Base-by-base conservation (phyloP, 2,888 invertebrate species). In the Acanthosepion lycidas region DNA sequence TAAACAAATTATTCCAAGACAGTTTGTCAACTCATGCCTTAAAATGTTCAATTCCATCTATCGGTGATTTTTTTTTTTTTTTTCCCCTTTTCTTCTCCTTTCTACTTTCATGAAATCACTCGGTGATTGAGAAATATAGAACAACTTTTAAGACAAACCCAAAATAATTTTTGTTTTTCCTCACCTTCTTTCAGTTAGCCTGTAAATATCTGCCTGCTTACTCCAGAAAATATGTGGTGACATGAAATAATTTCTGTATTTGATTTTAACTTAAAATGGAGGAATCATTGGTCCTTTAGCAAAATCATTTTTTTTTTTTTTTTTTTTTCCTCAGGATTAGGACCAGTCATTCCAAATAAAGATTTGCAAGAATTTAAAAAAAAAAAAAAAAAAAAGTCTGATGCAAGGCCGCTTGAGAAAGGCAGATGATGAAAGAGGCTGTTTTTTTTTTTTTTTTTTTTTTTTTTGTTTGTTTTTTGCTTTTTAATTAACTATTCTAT, bases 351-450 rank as follows among this genome's bases (percentile, higher is more conserved):
- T 78, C n/a, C 8, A 18, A n/a, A 12, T 15, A 15, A 78, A 28
- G 59, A 20, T 18, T 1, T 59, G 20, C 20, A 18, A 20, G 59
- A 18, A 59, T 20, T 18, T 23, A 20, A 59, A 23, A 59, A 28
- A 64, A 8, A n/a, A 2, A n/a, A n/a, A n/a, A 15, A n/a, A 78
- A 78, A 78, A 33, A 78, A 78, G 28, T 78, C n/a, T 78, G 78
- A 78, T 78, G 78, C n/a, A 78, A 78, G 78, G 78, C 78, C 78
- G 78, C 78, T 78, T 78, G 78, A 78, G n/a, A 15, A 78, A 78
- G 78, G 78, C 78, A 78, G 78, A 18, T 78, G 78, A 18, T 78
- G 78, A 78, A 33, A 78, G n/a, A n/a, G 78, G n/a, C 6, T 28
- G 5, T n/a, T 28, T 78, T 78, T 78, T 78, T 42, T 42, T 42